A percentile compares a stretch with the other conserved stretches of the same genome.
phyloP scores from a whole-genome alignment of 2,888 invertebrate species.

The Tachina fera region DNA sequence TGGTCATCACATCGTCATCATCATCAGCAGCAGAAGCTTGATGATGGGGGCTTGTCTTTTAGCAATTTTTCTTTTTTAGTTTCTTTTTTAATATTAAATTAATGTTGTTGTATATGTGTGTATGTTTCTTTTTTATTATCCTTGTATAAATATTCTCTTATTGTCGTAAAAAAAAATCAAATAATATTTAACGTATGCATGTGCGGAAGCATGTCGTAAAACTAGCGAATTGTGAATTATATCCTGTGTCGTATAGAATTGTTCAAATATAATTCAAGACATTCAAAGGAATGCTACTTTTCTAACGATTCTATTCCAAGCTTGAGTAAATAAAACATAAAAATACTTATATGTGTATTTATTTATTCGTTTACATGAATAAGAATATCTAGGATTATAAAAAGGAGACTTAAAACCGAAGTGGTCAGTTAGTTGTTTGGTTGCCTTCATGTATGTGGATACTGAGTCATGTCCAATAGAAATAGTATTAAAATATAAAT shows the following conservation, averaged over 20 bases:
- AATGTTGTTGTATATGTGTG: slow-evolving; percentile 41
- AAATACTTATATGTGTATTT: slow-evolving; percentile 41
- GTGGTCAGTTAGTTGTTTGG: slow-evolving; percentile 58
- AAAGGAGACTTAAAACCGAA: slow-evolving; percentile 51
- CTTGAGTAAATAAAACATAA: slow-evolving; percentile 74
- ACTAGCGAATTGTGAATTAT: slow-evolving; percentile 82
- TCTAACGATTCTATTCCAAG: slow-evolving; percentile 25
- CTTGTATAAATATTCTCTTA: slow-evolving; percentile 56
- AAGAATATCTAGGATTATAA: slow-evolving; percentile 27
- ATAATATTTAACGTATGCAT: slow-evolving; percentile 70
- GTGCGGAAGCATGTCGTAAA: slow-evolving; percentile 81
- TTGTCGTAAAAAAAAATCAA: slow-evolving; percentile 68
- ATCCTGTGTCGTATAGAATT: slow-evolving; percentile 69
- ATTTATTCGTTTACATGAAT: slow-evolving; percentile 26
- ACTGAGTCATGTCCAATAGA: slow-evolving; percentile 42
- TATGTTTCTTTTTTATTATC: slow-evolving; percentile 54
- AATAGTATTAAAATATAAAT: neutral
- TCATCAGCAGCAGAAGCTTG: slow-evolving; percentile 27
- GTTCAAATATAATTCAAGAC: slow-evolving; percentile 78
- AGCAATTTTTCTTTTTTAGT: slow-evolving; percentile 52
- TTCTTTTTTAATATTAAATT: slow-evolving; percentile 68
- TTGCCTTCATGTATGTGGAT: slow-evolving; percentile 15
- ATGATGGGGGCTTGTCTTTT: slow-evolving; percentile 70
- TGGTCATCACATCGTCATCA: slow-evolving; percentile 59
- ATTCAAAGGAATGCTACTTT: slow-evolving; percentile 75